These are phyloP conservation scores for Littorina saxatilis DNA, from an alignment of 1,140 invertebrate genomes.

Conservation along the genomic window DNA sequence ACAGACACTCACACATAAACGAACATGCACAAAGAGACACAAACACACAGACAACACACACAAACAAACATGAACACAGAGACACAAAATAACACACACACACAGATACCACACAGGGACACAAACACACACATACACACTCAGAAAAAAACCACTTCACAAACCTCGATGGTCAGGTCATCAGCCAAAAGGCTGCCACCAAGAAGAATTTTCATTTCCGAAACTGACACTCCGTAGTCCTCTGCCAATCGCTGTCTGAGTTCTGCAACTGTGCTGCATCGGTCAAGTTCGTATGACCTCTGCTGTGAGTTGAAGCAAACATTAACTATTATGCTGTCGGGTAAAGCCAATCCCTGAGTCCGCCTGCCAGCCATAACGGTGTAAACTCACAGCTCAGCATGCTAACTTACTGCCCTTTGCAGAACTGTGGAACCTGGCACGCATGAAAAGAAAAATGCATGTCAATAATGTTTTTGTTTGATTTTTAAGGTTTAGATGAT, in stretches of 20 bases:
- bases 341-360: background rate
- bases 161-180: conserved; percentile 83
- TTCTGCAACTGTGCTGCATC: conserved; percentile 83
- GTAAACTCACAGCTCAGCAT: conserved; percentile 10
- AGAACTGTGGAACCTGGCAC: background rate
- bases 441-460: background rate
- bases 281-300: conserved; percentile 29
- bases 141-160: background rate
- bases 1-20: background rate
- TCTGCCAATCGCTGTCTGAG: conserved; percentile 85
- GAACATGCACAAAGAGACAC: background rate
- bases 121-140: conserved; percentile 1
- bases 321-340: conserved; percentile 24
- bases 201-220: conserved; percentile 89
- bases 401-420: background rate
- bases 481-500: too few species aligned
- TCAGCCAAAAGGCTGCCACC: conserved; percentile 89
- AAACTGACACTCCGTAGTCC: conserved; percentile 81
- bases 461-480: too few species aligned
- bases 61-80: background rate
- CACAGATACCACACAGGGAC: background rate
- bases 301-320: conserved; percentile 14
- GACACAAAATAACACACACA: background rate
- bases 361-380: background rate
- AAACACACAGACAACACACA: background rate